These are phyloP conservation scores for Atlantisia rogersi DNA, from an alignment of 2,113 vertebrate genomes.

Conservation along the genomic window DNA sequence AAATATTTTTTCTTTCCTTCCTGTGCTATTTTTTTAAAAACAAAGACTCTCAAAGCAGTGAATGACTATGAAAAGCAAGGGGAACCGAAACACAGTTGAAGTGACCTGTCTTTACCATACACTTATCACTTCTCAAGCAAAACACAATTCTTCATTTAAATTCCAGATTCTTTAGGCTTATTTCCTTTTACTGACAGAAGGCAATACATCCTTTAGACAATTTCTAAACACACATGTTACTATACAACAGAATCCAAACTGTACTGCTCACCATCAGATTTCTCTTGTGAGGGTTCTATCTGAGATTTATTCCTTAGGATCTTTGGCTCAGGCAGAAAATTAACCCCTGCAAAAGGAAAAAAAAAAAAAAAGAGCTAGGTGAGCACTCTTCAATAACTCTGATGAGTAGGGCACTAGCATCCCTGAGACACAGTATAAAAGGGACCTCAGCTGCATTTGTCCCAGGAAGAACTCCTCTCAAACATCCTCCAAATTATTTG, in stretches of 20 bases:
- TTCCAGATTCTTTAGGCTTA: background rate
- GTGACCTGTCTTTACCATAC: background rate
- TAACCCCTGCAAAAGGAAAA: background rate
- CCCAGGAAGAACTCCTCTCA: background rate
- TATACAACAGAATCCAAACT: background rate
- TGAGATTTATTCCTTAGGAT: constrained; percentile 32
- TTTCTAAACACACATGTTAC: background rate
- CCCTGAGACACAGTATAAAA: background rate
- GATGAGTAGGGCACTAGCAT: background rate
- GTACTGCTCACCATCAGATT: constrained; percentile 54
- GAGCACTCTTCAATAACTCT: background rate
- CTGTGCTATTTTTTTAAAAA: background rate
- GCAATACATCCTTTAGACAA: background rate
- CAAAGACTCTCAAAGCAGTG: background rate
- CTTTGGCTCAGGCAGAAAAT: constrained; percentile 34
- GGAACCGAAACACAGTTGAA: background rate
- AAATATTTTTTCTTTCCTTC: background rate
- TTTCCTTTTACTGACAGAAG: background rate
- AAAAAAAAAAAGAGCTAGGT: background rate
- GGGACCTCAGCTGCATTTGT: background rate
- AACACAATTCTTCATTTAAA: background rate
- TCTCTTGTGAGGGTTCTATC: background rate
- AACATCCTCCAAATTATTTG: background rate
- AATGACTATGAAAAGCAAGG: background rate
- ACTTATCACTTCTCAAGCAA: background rate